These are phyloP conservation scores for Blastomussa wellsi DNA, from an alignment of 92 coral and sea anemone species.

Conservation along the genomic window DNA sequence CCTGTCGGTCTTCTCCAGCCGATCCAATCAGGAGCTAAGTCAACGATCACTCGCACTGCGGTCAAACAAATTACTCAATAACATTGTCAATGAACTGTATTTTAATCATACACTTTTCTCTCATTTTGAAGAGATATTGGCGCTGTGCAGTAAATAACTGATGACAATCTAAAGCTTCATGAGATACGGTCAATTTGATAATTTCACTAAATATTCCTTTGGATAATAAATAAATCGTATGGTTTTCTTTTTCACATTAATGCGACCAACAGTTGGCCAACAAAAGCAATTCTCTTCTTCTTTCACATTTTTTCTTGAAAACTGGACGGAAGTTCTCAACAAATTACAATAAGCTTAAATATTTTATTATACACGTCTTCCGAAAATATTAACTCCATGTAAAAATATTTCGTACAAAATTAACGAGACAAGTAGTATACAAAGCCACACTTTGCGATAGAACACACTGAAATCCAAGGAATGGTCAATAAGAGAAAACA, in stretches of 20 bases:
- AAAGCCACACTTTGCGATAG: constrained; percentile 27
- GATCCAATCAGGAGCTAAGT: background rate
- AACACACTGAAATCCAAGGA: background rate
- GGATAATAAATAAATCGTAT: constrained; percentile 50
- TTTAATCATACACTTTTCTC: constrained; percentile 37
- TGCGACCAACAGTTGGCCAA: constrained; percentile 38
- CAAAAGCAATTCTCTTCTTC: constrained; percentile 27
- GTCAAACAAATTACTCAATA: background rate
- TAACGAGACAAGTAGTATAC: constrained; percentile 32
- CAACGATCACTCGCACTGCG: background rate
- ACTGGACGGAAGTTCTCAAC: constrained; percentile 37
- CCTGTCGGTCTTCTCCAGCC: background rate
- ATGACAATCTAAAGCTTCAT: constrained; percentile 33
- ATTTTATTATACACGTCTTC: constrained; percentile 69
- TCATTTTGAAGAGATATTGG: constrained; percentile 19
- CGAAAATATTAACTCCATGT: constrained; percentile 84
- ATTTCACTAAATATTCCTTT: constrained; percentile 46
- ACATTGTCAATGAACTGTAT: background rate
- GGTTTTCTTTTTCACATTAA: constrained; percentile 11
- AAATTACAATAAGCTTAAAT: constrained; percentile 68
- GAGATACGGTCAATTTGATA: constrained; percentile 31
- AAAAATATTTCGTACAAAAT: constrained; percentile 93
- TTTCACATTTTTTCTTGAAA: constrained; percentile 26
- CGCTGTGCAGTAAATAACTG: constrained; percentile 29
- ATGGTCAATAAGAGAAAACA: background rate